Percentiles rank a stretch among this genome's conserved stretches.
These are phyloP conservation scores for Engystomops pustulosus DNA, from an alignment of 2,113 vertebrate genomes.

Conservation along the genomic window DNA sequence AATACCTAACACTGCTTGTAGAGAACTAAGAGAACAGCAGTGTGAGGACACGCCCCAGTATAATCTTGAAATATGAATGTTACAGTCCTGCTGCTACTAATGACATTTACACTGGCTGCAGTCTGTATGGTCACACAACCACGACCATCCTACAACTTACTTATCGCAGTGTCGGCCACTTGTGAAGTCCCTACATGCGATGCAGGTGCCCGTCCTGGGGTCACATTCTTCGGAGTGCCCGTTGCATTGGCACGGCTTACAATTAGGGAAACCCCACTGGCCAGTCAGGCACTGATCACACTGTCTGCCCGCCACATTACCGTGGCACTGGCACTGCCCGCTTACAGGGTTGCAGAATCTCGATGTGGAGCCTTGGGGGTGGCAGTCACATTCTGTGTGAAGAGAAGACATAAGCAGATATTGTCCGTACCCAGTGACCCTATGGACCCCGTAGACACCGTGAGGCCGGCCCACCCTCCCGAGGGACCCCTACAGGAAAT, in stretches of 20 bases:
- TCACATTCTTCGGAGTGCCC: constrained; percentile 78
- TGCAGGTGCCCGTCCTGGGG: constrained; percentile 70
- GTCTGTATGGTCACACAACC: no score
- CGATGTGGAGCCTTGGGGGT: constrained; percentile 74
- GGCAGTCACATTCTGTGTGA: constrained; percentile 80
- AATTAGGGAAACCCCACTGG: constrained; percentile 81
- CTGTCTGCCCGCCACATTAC: constrained; percentile 69
- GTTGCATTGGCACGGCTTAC: constrained; percentile 79
- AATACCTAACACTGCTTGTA: no score
- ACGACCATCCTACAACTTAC: constrained; percentile 62
- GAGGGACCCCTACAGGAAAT: neutral
- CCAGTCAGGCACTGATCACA: constrained; percentile 76
- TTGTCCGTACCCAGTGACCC: neutral
- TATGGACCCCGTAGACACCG: no score
- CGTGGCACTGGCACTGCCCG: constrained; percentile 80
- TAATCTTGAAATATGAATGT: no score
- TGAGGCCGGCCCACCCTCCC: neutral
- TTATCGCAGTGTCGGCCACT: constrained; percentile 75
- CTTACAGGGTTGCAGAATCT: constrained; percentile 76
- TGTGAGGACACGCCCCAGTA: no score
- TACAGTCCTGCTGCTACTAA: no score
- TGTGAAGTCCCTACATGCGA: constrained; percentile 73
- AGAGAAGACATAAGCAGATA: no score
- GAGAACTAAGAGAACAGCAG: no score
- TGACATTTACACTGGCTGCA: no score